Evolutionary conservation across 2,888 invertebrate species (phyloP), one percentile per base, ranked within the genome.

Genomic region (Beris morrisii): DNA sequence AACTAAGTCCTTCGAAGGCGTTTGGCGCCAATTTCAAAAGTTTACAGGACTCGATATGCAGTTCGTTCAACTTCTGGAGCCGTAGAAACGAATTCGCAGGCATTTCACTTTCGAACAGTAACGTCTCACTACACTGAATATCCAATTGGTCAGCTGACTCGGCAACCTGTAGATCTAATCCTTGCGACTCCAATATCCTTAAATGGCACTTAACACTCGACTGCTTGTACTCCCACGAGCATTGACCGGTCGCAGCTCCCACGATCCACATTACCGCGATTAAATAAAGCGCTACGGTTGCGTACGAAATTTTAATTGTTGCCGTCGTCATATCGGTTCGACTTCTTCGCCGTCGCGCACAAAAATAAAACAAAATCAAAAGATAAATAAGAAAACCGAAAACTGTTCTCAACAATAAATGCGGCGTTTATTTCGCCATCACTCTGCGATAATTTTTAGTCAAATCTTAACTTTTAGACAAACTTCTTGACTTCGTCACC

Each of bases 41-140:
- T 80, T 94, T 94, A 81, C 93, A 94, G 73, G 89, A 87, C 74
- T 85, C 88, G 74, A 95, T 84, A 71, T 86, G 84, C 66, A 95
- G 82, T 72, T 92, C 90, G 72, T 88, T 88, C 48, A 95, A 84
- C 73, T 89, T 87, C 74, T 86, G 86, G 48, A 93, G 82, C 11
- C 90, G 83, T 70, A 86, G 86, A 79, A 92, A 90, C 72, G 87
- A 87, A 71, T 88, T 88, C 11, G 11, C 28, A 9, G 87, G 84
- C 69, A 94, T 81, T 67, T 87, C 85, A 82, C 92, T 93, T 82
- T 92, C 92, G 76, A 89, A 89, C 67, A 90, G 84, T 73, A 92
- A 83, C 69, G 88, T 86, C 75, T 89, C 88, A 79, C 88, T 90
- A 82, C 94, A 94, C 75, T 87, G 86, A 71, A 95, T 85, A 71